Evolutionary conservation across 2,797 vertebrate species (phyloP), one percentile per base, ranked within the genome.

Genomic region (Nannoperca obscura): DNA sequence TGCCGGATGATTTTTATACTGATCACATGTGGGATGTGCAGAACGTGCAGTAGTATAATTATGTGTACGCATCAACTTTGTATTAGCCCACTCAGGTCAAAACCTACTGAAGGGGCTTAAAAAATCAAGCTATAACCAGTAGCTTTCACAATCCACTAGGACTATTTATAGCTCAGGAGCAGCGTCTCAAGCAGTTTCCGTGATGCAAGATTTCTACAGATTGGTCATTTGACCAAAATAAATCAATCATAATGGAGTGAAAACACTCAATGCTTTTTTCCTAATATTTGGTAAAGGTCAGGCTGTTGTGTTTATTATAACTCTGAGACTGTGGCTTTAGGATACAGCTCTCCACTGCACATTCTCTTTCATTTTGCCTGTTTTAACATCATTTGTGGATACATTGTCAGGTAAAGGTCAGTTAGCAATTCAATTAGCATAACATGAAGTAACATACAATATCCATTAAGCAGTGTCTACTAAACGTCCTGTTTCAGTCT

Each of bases 141-240:
- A 53, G 68, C 59, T 61, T 34, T 71, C 19, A 22, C 34, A 63
- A 32, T 70, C n/a, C 11, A 49, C 27, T 6, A 20, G 11, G n/a
- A 76, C 70, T 76, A 62, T 60, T 78, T 66, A 38, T n/a, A 64
- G 20, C 32, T 63, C 5, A n/a, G 44, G 22, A 5, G 49, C 49
- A 47, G 36, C 49, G 55, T 80, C 55, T 69, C 36, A 44, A 67
- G 8, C 34, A 32, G 42, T 73, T 76, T 73, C 46, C 50, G 57
- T 78, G 61, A 68, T 1, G 19, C 36, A 66, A 6, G 6, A 15
- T 30, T 50, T 62, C 69, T 55, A 65, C n/a, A 54, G 46, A 66
- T 24, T 72, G 58, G 54, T n/a, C 2, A 63, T 72, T 72, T 57
- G 50, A 78, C 47, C 32, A 57, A 61, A 72, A 49, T 34, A 49